Percentiles rank a stretch among this genome's conserved stretches.
phyloP scores from a whole-genome alignment of 2,888 invertebrate species.

The Acanthacorydalis orientalis region DNA sequence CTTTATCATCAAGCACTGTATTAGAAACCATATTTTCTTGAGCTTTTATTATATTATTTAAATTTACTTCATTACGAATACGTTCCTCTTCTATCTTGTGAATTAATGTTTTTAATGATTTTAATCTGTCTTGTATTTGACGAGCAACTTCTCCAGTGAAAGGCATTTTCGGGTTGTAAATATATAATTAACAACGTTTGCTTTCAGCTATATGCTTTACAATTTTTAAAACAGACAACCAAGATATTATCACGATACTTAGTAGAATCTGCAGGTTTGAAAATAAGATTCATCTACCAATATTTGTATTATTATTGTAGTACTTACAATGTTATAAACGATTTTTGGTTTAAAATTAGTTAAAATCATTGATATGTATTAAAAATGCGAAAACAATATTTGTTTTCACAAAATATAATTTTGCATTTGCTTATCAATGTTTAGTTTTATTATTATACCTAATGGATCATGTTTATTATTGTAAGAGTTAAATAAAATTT shows the following conservation, averaged over 20 bases:
- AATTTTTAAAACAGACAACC: slow-evolving; percentile 34
- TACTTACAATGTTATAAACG: neutral
- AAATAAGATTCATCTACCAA: neutral
- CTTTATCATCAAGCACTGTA: too few species aligned
- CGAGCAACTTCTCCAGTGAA: slow-evolving; percentile 63
- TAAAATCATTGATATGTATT: too few species aligned
- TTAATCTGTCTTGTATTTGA: slow-evolving; percentile 55
- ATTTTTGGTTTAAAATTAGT: neutral
- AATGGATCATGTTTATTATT: too few species aligned
- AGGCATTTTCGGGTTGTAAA: slow-evolving; percentile 36
- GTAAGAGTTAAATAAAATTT: too few species aligned
- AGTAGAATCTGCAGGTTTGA: slow-evolving; percentile 9
- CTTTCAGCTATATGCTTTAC: slow-evolving; percentile 18
- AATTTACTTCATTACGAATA: slow-evolving; percentile 60
- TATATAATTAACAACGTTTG: too few species aligned
- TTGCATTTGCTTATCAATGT: too few species aligned
- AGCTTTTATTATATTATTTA: slow-evolving; percentile 60
- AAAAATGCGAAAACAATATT: too few species aligned
- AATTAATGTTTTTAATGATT: slow-evolving; percentile 56
- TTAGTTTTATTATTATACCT: too few species aligned
- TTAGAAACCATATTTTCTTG: slow-evolving; percentile 27
- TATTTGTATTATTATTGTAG: neutral
- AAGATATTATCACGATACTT: slow-evolving; percentile 28
- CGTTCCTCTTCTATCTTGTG: slow-evolving; percentile 72
- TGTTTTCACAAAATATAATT: too few species aligned